Percentiles rank a stretch among this genome's conserved stretches.
These are phyloP conservation scores for Tenthredo amoena DNA, from an alignment of 2,888 invertebrate species.

Conservation along the genomic window DNA sequence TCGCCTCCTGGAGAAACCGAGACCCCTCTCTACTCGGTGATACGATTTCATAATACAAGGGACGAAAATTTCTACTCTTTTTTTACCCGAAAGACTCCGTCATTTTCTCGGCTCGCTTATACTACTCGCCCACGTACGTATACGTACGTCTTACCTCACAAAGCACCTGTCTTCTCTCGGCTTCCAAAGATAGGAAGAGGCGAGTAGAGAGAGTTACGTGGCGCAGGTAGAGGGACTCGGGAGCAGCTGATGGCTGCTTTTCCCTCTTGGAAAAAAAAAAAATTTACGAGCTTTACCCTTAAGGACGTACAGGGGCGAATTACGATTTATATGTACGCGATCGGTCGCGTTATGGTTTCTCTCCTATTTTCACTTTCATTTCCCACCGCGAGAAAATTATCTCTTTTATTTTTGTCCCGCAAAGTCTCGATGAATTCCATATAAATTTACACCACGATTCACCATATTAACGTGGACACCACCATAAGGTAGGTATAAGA, in stretches of 20 bases:
- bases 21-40: not conserved
- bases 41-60: too few species aligned
- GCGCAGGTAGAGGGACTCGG: not conserved
- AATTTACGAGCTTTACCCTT: not conserved
- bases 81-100: too few species aligned
- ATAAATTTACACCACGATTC: not conserved
- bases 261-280: not conserved
- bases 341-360: not conserved
- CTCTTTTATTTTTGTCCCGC: not conserved
- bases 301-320: not conserved
- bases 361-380: not conserved
- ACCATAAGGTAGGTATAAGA: not conserved
- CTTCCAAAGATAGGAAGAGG: not conserved
- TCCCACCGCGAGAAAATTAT: not conserved
- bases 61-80: too few species aligned
- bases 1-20: not conserved
- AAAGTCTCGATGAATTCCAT: not conserved
- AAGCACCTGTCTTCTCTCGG: not conserved
- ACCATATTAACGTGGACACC: not conserved
- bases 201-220: not conserved
- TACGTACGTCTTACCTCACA: not conserved
- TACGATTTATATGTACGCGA: not conserved
- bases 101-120: not conserved
- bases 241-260: slow-evolving; percentile 22
- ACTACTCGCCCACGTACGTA: not conserved